These are phyloP conservation scores for Harpalus rubripes DNA, from an alignment of 2,888 invertebrate genomes.

Conservation along the genomic window DNA sequence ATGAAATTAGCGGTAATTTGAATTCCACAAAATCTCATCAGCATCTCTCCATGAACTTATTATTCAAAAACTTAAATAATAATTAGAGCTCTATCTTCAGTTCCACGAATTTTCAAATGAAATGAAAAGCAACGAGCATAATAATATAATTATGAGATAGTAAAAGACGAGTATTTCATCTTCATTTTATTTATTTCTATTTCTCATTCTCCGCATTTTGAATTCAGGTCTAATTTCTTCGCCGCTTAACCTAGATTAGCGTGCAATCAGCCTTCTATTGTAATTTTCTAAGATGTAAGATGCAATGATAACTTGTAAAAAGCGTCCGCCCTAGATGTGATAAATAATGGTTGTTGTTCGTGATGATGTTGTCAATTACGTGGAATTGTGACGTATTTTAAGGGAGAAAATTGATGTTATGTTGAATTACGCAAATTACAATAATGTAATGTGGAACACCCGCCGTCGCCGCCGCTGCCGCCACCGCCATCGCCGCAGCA, in stretches of 20 bases:
- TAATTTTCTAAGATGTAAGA: conserved; percentile 59
- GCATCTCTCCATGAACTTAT: background rate
- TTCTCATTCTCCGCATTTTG: conserved; percentile 29
- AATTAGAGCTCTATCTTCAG: conserved; percentile 41
- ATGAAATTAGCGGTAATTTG: conserved; percentile 20
- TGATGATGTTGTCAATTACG: conserved; percentile 30
- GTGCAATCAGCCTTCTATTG: conserved; percentile 58
- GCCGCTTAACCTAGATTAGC: conserved; percentile 63
- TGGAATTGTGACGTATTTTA: too few species aligned
- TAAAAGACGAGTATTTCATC: conserved; percentile 12
- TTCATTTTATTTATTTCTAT: conserved; percentile 19
- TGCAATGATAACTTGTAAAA: conserved; percentile 61
- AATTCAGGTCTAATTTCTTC: conserved; percentile 62
- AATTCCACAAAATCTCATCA: conserved; percentile 8
- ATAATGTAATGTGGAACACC: too few species aligned
- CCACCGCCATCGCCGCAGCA: too few species aligned
- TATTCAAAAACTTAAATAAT: conserved; percentile 33
- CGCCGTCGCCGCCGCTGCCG: too few species aligned
- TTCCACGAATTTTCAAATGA: conserved; percentile 14
- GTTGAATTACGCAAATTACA: too few species aligned
- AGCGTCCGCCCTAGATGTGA: conserved; percentile 55
- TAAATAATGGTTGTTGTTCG: conserved; percentile 50
- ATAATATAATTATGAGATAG: conserved; percentile 49
- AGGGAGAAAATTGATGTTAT: too few species aligned
- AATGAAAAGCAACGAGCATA: conserved; percentile 55